Percentiles rank a stretch among this genome's conserved stretches.
Conservation (phyloP, 2,797 vertebrate genomes). For the Tenualosa thibaudeaui region DNA sequence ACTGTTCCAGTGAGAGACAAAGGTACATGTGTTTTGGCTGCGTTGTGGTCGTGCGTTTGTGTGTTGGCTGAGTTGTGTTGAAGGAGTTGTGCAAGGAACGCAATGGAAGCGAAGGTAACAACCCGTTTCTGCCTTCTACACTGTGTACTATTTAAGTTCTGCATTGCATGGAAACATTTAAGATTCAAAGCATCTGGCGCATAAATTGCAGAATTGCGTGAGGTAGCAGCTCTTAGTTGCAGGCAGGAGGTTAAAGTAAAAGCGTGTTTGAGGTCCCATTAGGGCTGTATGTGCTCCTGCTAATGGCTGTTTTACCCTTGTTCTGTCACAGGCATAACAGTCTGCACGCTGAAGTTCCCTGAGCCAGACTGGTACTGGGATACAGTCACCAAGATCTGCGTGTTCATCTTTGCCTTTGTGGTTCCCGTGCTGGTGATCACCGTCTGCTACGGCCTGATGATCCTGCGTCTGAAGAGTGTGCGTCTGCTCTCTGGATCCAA, state of each 20-base stretch:
- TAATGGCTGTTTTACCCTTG: neutral
- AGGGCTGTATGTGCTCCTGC: constrained; percentile 24
- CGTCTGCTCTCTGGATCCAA: constrained; percentile 94
- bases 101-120: too few species aligned
- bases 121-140: too few species aligned
- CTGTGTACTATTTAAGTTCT: neutral
- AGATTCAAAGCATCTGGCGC: neutral
- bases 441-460: constrained; percentile 96
- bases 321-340: constrained; percentile 55
- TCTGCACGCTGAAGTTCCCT: constrained; percentile 86
- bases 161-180: neutral
- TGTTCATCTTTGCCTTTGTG: constrained; percentile 95
- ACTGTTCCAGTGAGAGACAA: constrained; percentile 72
- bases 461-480: constrained; percentile 90
- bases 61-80: too few species aligned
- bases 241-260: neutral
- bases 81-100: too few species aligned
- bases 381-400: constrained; percentile 90
- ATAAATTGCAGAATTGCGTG: neutral
- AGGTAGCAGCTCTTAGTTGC: neutral
- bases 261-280: neutral
- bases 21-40: constrained; percentile 57
- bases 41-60: too few species aligned
- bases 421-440: constrained; percentile 93
- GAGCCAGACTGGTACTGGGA: constrained; percentile 89